Evolutionary conservation across 2,113 vertebrate species (phyloP), one percentile per base, ranked within the genome.

Genomic region (Glaucidium brasilianum): DNA sequence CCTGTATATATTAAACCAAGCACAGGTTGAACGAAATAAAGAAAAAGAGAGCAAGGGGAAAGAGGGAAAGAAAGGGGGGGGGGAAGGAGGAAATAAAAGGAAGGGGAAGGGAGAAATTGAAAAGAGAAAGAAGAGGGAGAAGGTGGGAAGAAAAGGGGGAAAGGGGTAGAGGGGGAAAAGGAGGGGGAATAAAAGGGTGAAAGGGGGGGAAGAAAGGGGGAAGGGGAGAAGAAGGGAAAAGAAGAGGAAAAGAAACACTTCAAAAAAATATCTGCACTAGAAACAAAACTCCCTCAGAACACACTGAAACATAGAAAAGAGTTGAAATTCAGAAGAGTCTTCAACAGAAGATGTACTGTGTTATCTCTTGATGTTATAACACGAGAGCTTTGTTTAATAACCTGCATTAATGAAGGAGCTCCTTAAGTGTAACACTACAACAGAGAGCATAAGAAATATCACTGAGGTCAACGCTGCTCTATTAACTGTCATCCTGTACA

Each of bases 351-450:
- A 92, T 3, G 13, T 25, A 75, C 84, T 84, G 41, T 59, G 67
- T 90, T 93, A 85, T 47, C 95, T 94, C 91, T 93, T 95, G 76
- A 74, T 93, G 66, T 95, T 92, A n/a, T 62, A 97, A 96, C 75
- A 93, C 69, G 75, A 88, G 79, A 94, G 92, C 88, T 94, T 96
- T 96, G 94, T 97, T 97, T 96, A 98, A 97, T 83, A 96, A 90
- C 90, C 91, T 95, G 90, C 87, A 97, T 97, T 98, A 97, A 97
- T 96, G 93, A 97, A 97, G 85, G 75, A 94, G 64, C 88, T 97
- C 83, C 97, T 98, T 97, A 97, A 96, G 96, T 94, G 89, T 97
- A 97, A 94, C 93, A 96, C 93, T 97, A 97, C 77, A 85, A 96
- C 27, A 92, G 68, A 94, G 80, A 96, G 79, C 83, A 92, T 85